Percentiles rank a stretch among this genome's conserved stretches.
Evolutionary conservation across 2,888 invertebrate genomes (phyloP).

Genomic region (Mimachlamys varia): DNA sequence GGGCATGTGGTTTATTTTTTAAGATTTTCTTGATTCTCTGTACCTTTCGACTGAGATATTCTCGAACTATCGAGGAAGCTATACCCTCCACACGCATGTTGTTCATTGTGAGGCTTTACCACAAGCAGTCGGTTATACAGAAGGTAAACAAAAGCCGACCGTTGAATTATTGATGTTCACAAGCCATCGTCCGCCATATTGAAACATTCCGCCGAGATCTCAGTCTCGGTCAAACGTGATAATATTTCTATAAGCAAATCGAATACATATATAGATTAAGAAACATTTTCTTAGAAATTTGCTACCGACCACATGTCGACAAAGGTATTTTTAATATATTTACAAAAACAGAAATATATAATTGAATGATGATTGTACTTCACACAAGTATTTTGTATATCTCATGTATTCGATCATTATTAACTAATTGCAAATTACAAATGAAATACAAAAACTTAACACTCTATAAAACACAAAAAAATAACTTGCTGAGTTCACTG

Average conservation of each 20-base stretch:
- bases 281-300: not conserved
- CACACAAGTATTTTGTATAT: not conserved
- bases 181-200: constrained; percentile 47
- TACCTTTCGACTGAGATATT: constrained; percentile 78
- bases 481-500: not conserved
- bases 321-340: not conserved
- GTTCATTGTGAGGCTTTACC: constrained; percentile 51
- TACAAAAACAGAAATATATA: not conserved
- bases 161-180: not conserved
- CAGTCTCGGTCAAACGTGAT: not conserved
- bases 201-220: constrained; percentile 50
- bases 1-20: too few species aligned
- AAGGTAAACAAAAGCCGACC: not conserved
- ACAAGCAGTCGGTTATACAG: not conserved
- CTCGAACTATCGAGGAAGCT: constrained; percentile 76
- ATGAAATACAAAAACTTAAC: too few species aligned
- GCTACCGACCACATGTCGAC: not conserved
- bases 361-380: not conserved
- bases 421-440: too few species aligned
- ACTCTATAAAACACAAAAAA: not conserved
- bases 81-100: constrained; percentile 65
- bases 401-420: not conserved
- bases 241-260: not conserved
- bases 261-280: not conserved
- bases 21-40: not conserved